phyloP scores from a whole-genome alignment of 1,140 invertebrate species.

The Papilio dardanus region DNA sequence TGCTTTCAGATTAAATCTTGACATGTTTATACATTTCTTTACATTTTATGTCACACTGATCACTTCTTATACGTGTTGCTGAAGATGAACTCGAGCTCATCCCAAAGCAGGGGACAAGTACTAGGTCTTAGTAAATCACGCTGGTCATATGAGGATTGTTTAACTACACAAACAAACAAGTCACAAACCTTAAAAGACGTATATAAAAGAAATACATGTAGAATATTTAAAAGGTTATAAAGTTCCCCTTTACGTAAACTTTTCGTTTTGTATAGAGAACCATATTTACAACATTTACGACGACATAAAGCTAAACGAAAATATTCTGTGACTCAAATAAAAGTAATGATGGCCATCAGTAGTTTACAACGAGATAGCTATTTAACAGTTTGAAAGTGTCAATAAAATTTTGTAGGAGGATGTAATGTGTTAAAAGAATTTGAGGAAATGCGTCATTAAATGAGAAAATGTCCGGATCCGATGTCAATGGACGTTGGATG shows the following conservation, averaged over 20 bases:
- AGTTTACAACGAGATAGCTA: conserved; percentile 59
- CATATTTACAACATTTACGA: background rate
- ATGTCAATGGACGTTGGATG: background rate
- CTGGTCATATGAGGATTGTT: too few species aligned
- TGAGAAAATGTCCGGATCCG: conserved; percentile 2
- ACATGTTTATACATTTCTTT: background rate
- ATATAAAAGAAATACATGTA: background rate
- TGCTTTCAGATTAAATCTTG: background rate
- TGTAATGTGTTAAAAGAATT: background rate
- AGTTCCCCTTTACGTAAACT: background rate
- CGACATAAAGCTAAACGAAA: background rate
- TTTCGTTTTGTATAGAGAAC: background rate
- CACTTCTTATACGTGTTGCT: too few species aligned
- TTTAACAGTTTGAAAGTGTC: conserved; percentile 51
- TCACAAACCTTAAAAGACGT: too few species aligned
- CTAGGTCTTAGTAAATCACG: too few species aligned
- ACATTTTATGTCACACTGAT: background rate
- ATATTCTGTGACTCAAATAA: background rate
- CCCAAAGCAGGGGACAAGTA: too few species aligned
- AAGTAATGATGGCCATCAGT: conserved; percentile 47
- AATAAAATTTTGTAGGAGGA: conserved; percentile 11
- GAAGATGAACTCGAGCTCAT: too few species aligned
- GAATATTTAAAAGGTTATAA: background rate
- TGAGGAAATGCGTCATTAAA: conserved; percentile 14
- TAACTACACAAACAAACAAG: too few species aligned